Conservation (phyloP, 2,888 invertebrate genomes). For the Venusia cambrica region DNA sequence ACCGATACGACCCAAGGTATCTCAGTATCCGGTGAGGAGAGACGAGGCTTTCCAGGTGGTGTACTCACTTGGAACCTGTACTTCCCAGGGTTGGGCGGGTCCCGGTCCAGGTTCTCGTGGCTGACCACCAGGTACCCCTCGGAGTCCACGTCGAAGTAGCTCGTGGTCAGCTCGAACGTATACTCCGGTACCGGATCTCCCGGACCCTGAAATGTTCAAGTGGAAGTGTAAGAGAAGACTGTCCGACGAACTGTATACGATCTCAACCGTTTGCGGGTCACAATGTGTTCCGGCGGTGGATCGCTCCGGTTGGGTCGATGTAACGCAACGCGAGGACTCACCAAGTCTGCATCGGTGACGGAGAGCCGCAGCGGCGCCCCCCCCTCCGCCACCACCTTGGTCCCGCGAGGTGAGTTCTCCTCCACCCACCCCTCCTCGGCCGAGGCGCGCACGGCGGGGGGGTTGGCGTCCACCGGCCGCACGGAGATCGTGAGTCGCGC, state of each 20-base stretch:
- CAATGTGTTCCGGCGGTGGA: no score
- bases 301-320: no score
- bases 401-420: slow-evolving; percentile 93
- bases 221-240: no score
- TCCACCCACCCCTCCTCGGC: slow-evolving; percentile 89
- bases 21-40: no score
- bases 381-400: slow-evolving; percentile 85
- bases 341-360: slow-evolving; percentile 93
- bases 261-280: no score
- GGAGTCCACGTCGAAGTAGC: slow-evolving; percentile 88
- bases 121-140: slow-evolving; percentile 88
- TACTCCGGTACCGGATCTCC: slow-evolving; percentile 90
- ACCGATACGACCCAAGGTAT: no score
- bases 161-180: slow-evolving; percentile 91
- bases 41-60: no score
- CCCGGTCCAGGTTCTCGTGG: slow-evolving; percentile 91
- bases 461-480: slow-evolving; percentile 92
- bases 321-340: no score
- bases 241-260: no score
- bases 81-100: slow-evolving; percentile 91
- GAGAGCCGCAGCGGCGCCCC: slow-evolving; percentile 86
- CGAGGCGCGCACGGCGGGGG: slow-evolving; percentile 88
- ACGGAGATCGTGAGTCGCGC: slow-evolving; percentile 91
- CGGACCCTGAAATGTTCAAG: slow-evolving; percentile 81
- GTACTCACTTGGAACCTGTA: slow-evolving; percentile 88